Conservation (phyloP, 2,888 invertebrate species). For the Leptinotarsa peninsularis region DNA sequence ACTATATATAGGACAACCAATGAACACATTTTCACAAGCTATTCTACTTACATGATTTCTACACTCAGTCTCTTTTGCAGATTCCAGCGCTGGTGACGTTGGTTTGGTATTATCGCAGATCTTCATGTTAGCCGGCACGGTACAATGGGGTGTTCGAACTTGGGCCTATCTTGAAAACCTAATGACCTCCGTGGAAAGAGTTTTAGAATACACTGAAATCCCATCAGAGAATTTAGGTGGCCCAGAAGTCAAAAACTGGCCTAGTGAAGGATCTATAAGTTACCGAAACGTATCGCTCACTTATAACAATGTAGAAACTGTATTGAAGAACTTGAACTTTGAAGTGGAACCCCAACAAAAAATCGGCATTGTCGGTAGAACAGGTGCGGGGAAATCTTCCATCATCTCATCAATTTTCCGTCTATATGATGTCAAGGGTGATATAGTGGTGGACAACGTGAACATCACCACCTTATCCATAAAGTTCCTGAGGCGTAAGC, state of each 20-base stretch:
- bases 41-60: too few species aligned
- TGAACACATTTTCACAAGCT: too few species aligned
- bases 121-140: slow-evolving; percentile 77
- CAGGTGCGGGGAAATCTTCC: slow-evolving; percentile 86
- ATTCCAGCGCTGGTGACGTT: slow-evolving; percentile 53
- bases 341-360: slow-evolving; percentile 75
- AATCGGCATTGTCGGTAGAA: slow-evolving; percentile 85
- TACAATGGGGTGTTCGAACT: slow-evolving; percentile 79
- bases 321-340: slow-evolving; percentile 78
- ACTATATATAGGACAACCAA: too few species aligned
- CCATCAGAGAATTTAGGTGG: slow-evolving; percentile 60
- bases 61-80: slow-evolving; percentile 37
- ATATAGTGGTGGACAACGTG: slow-evolving; percentile 82
- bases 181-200: slow-evolving; percentile 91
- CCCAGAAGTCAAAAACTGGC: slow-evolving; percentile 73
- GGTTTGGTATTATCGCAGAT: slow-evolving; percentile 82
- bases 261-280: slow-evolving; percentile 74
- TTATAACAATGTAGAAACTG: slow-evolving; percentile 79
- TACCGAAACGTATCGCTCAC: slow-evolving; percentile 77
- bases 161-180: slow-evolving; percentile 85
- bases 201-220: slow-evolving; percentile 67
- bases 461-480: slow-evolving; percentile 78
- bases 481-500: slow-evolving; percentile 77
- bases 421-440: slow-evolving; percentile 80
- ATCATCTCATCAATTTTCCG: slow-evolving; percentile 83